Percentiles rank a stretch among this genome's conserved stretches.
Conservation (phyloP, 2,888 invertebrate genomes). For the Bhutanitis thaidina region DNA sequence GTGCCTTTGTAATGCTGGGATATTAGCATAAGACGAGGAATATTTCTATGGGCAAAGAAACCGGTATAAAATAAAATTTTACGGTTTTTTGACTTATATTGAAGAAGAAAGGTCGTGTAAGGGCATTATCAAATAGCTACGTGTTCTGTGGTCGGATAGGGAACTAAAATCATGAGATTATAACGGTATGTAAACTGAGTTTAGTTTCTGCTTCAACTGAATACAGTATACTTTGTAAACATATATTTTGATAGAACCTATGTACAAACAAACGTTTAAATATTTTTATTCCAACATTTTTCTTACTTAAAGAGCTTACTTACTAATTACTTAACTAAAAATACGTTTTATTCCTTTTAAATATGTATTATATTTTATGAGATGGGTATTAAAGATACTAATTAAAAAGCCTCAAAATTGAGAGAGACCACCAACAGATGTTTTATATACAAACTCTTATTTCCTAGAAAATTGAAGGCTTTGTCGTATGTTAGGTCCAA, state of each 20-base stretch:
- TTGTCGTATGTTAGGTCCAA: not conserved
- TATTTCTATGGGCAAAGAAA: conserved; percentile 73
- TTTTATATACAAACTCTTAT: not conserved
- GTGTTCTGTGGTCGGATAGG: conserved; percentile 46
- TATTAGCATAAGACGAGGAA: conserved; percentile 69
- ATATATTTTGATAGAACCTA: too few species aligned
- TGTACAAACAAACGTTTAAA: too few species aligned
- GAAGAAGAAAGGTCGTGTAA: conserved; percentile 59
- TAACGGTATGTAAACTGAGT: too few species aligned
- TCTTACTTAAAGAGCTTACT: too few species aligned
- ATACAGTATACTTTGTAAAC: too few species aligned
- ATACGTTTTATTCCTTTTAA: too few species aligned
- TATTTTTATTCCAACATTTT: too few species aligned
- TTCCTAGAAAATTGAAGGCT: not conserved
- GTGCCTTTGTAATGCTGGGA: conserved; percentile 56
- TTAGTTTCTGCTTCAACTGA: too few species aligned
- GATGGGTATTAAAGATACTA: not conserved
- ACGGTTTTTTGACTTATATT: conserved; percentile 71
- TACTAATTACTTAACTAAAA: too few species aligned
- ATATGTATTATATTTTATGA: not conserved
- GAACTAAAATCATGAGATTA: conserved; percentile 57
- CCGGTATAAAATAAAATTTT: conserved; percentile 71
- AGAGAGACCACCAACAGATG: not conserved
- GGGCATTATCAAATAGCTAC: conserved; percentile 59
- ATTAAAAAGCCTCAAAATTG: not conserved